Conservation (phyloP, 53 echinoderm and acorn worm species). For the Astropecten irregularis region DNA sequence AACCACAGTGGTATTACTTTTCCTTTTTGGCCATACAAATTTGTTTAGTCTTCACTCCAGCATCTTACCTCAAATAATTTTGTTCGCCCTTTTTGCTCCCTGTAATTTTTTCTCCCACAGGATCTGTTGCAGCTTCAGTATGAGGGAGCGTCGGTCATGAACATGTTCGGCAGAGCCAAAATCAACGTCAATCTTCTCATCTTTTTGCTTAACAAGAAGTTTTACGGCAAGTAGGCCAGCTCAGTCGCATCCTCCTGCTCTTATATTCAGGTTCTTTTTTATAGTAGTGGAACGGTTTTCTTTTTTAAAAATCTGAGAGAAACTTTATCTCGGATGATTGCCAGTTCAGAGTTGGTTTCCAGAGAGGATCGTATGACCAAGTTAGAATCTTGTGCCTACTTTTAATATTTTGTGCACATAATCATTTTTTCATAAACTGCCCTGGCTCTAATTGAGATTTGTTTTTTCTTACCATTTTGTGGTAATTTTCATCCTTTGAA, state of each 20-base stretch:
- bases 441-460: not conserved
- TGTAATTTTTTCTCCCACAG: constrained; percentile 57
- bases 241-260: not conserved
- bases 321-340: not conserved
- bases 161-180: constrained; percentile 96
- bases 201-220: constrained; percentile 95
- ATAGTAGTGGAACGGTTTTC: not conserved
- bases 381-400: not conserved
- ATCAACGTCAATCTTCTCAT: constrained; percentile 98
- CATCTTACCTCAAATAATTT: too few species aligned
- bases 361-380: not conserved
- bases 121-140: constrained; percentile 97
- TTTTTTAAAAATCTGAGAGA: not conserved
- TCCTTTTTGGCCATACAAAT: too few species aligned
- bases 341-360: not conserved
- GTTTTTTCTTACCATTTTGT: not conserved
- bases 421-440: not conserved
- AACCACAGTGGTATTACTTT: too few species aligned
- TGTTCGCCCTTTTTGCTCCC: not conserved
- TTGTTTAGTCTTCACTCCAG: too few species aligned
- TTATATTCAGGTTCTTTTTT: not conserved
- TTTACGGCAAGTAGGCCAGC: constrained; percentile 82
- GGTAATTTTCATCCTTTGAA: not conserved
- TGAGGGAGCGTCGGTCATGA: constrained; percentile 95
- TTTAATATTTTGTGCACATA: not conserved